Evolutionary conservation across 2,888 invertebrate genomes (phyloP), one percentile per base, ranked within the genome.

Genomic region (Conus canariensis): DNA sequence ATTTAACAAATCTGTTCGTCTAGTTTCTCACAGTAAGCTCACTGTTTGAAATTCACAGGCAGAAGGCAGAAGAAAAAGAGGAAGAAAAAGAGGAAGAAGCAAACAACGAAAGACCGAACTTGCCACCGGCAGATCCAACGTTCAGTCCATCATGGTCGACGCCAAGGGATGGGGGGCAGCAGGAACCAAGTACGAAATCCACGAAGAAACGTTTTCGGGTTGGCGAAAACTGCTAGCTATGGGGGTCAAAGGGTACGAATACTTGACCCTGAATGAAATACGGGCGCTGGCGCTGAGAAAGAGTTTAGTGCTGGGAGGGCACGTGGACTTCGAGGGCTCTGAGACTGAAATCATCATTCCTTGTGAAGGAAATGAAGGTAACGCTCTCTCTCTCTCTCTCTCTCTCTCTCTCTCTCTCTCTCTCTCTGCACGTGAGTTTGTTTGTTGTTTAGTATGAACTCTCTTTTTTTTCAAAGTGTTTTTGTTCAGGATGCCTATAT

Each of bases 191-290:
- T 93, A 94, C 87, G 90, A 93, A 82, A 92, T 93, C 14, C 93
- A 94, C 85, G 91, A 90, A 16, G 94, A 94, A 90, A 93, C 94
- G 16, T 90, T 93, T 22, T 90, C 82, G 14, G 94, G 92, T 90
- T 92, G 94, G 77, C 90, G 91, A 80, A 83, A 90, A 56, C 77
- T 90, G 59, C 67, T 85, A 7, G 91, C 92, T 16, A 88, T 91
- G 25, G 93, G 92, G 3, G 6, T 25, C 45, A 45, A 45, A 8
- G 45, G 45, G 45, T 45, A 89, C 7, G 89, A 90, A 16, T 93
- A 93, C 64, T 77, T 91, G n/a, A 91, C 93, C 5, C 91, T 93
- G 9, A 93, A 93, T 25, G 93, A 92, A 59, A 92, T 93, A 0
- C 92, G 94, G 70, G 90, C 91, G 58, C 82, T 85, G 12, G 92